Evolutionary conservation across 1,140 invertebrate genomes (phyloP), one percentile per base, ranked within the genome.

Genomic region (Copidosoma floridanum): DNA sequence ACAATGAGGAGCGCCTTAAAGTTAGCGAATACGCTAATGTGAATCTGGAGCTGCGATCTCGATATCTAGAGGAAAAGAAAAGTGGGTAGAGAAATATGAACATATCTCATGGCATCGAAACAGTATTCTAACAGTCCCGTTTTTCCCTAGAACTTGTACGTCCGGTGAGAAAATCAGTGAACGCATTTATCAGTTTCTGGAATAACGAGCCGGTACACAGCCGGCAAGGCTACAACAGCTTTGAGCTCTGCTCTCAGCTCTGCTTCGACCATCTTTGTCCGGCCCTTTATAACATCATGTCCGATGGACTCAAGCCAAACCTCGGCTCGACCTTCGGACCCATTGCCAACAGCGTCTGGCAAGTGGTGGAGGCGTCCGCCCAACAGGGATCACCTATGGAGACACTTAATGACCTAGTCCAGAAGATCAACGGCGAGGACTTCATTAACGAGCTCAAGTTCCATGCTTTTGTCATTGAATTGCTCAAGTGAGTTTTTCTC

Each of bases 281-380:
- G 2, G 88, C 91, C n/a, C 76, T 95, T 1, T 92, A 93, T 68
- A 86, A 88, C 1, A 84, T 95, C 37, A 85, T 95, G 61, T 88
- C 87, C 61, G 90, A 95, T 75, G 92, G 92, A 2, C 81, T 95
- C 8, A 89, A 90, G 72, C 86, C 91, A 18, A 85, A 83, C 65
- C 83, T 94, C 20, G 88, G 91, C 68, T 94, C 92, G 0, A 86
- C 92, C 26, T 95, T 95, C 76, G 93, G 92, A 32, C 86, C 89
- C 24, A 89, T 94, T 29, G 85, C 88, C 51, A 93, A 95, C 71
- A 93, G 91, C 11, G 91, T 93, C 40, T 95, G 93, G 93, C 89
- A 92, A 80, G 85, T 90, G 38, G 88, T 93, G 6, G 92, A 94
- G 80, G 89, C 89, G 37, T 92, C 91, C n/a, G 88, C 90, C 18